These are phyloP conservation scores for Sebastes minor DNA, from an alignment of 2,797 vertebrate species.

Conservation along the genomic window DNA sequence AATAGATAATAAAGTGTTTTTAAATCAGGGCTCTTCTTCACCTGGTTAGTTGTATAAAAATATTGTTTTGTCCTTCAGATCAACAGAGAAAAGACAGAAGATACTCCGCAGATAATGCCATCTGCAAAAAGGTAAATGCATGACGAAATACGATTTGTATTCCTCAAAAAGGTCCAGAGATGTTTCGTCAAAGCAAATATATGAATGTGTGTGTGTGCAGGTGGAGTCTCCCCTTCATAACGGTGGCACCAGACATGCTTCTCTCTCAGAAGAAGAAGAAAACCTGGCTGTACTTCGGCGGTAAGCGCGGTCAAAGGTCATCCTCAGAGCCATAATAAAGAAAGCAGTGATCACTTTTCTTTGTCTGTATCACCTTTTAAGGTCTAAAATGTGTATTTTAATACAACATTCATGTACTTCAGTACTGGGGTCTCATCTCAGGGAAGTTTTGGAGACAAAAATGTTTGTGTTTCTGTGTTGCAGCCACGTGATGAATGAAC, in stretches of 20 bases:
- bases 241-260: slow-evolving; percentile 82
- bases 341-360: neutral
- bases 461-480: neutral
- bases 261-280: slow-evolving; percentile 92
- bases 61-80: slow-evolving; percentile 44
- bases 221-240: slow-evolving; percentile 81
- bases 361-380: neutral
- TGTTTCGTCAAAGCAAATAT: neutral
- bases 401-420: neutral
- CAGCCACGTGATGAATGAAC: slow-evolving; percentile 97
- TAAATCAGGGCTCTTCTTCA: neutral
- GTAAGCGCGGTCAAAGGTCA: slow-evolving; percentile 73
- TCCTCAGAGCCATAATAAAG: neutral
- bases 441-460: neutral
- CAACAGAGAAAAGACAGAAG: slow-evolving; percentile 77
- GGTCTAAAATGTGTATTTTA: neutral
- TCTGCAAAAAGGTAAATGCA: slow-evolving; percentile 81
- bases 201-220: slow-evolving; percentile 67
- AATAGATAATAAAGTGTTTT: neutral
- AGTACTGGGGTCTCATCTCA: neutral
- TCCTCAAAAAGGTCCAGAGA: neutral
- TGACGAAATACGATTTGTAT: neutral
- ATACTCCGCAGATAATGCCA: slow-evolving; percentile 76
- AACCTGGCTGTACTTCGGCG: slow-evolving; percentile 92
- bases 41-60: neutral